These are phyloP conservation scores for Bombus ignitus DNA, from an alignment of 1,140 invertebrate species.

Conservation along the genomic window DNA sequence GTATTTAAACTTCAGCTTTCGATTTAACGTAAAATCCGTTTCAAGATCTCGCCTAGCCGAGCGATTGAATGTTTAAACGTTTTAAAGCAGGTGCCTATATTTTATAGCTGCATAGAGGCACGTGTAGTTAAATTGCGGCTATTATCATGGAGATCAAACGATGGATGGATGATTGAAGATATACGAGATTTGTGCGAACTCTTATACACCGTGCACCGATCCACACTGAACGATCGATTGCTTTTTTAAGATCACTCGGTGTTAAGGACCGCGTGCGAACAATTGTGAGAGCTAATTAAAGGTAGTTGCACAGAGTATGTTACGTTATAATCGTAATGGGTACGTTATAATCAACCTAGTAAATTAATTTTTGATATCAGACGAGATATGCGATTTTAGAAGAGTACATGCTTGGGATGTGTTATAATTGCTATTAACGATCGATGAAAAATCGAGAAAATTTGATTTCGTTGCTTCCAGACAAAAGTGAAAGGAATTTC, in stretches of 20 bases:
- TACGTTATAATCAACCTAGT: conserved; percentile 16
- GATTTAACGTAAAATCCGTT: not conserved
- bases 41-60: not conserved
- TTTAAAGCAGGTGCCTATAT: not conserved
- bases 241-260: not conserved
- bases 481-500: not conserved
- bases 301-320: not conserved
- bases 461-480: not conserved
- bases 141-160: conserved; percentile 11
- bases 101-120: conserved; percentile 10
- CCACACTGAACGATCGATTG: not conserved
- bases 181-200: not conserved
- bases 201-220: not conserved
- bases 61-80: not conserved
- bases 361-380: conserved; percentile 13
- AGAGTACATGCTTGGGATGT: not conserved
- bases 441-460: not conserved
- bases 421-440: not conserved
- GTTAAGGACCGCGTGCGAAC: not conserved
- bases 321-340: conserved; percentile 3
- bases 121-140: not conserved
- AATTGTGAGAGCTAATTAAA: conserved; percentile 18
- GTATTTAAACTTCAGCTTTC: not conserved
- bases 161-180: not conserved
- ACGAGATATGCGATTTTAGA: not conserved